Conservation (phyloP, 1,140 invertebrate genomes). For the Brachystomella parvula region DNA sequence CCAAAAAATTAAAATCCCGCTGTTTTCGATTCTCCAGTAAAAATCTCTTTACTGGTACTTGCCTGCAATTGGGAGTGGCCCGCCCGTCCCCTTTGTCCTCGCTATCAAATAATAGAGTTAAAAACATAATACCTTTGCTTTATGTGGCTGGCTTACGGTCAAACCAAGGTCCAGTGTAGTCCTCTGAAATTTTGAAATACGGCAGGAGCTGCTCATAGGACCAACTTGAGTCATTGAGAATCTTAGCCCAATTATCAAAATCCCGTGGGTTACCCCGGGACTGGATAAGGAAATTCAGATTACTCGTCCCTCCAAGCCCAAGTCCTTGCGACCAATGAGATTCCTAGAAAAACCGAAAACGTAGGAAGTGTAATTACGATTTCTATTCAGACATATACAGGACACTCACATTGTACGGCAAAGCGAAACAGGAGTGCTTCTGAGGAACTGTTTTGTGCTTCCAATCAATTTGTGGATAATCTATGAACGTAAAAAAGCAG, state of each 20-base stretch:
- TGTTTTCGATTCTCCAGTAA: no score
- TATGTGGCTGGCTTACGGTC: not conserved
- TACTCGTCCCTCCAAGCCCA: constrained; percentile 52
- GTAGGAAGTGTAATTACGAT: not conserved
- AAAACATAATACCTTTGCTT: not conserved
- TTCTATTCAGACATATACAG: not conserved
- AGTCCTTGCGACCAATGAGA: constrained; percentile 46
- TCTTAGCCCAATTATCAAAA: constrained; percentile 55
- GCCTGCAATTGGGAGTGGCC: constrained; percentile 16
- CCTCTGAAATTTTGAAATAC: constrained; percentile 80
- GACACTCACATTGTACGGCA: constrained; percentile 20
- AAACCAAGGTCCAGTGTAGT: constrained; percentile 41
- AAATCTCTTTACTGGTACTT: no score
- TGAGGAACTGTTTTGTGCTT: constrained; percentile 26
- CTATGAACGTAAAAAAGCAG: not conserved
- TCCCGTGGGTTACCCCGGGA: constrained; percentile 55
- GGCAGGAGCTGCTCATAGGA: constrained; percentile 55
- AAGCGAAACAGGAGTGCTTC: constrained; percentile 18
- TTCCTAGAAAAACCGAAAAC: constrained; percentile 23
- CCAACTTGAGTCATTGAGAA: constrained; percentile 48
- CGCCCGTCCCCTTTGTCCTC: constrained; percentile 15
- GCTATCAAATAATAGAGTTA: not conserved
- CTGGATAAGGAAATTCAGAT: constrained; percentile 59
- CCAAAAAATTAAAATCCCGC: no score
- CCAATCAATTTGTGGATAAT: constrained; percentile 24